A percentile compares a stretch with the other conserved stretches of the same genome.
Evolutionary conservation across 2,888 invertebrate genomes (phyloP).

Genomic region (Neoaliturus tenellus): DNA sequence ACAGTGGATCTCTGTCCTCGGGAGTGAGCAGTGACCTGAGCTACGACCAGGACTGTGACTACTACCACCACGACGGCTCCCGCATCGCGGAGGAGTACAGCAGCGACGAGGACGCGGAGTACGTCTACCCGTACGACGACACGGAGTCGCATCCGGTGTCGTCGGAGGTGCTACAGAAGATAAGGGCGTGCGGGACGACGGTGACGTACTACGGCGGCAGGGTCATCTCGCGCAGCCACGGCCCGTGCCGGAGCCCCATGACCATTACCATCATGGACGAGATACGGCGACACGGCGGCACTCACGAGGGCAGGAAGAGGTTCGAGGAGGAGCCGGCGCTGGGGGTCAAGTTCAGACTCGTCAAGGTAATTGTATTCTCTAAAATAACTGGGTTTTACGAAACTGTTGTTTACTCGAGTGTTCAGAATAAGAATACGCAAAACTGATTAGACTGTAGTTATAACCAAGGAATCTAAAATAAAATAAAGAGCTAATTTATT

Average conservation of each 20-base stretch:
- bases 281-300: slow-evolving; percentile 73
- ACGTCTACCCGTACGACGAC: slow-evolving; percentile 62
- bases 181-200: slow-evolving; percentile 92
- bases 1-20: slow-evolving; percentile 69
- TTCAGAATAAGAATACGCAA: too few relatives aligned
- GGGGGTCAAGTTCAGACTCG: slow-evolving; percentile 86
- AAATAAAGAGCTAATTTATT: too few relatives aligned
- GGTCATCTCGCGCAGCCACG: slow-evolving; percentile 80
- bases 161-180: slow-evolving; percentile 87
- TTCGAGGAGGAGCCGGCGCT: slow-evolving; percentile 59
- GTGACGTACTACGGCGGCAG: slow-evolving; percentile 93
- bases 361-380: slow-evolving; percentile 79
- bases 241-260: slow-evolving; percentile 79
- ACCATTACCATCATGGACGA: slow-evolving; percentile 86
- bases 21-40: slow-evolving; percentile 69
- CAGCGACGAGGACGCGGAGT: slow-evolving; percentile 68
- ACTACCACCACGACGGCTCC: slow-evolving; percentile 44
- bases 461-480: too few relatives aligned
- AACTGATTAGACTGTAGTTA: too few relatives aligned
- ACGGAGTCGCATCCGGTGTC: slow-evolving; percentile 71
- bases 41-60: slow-evolving; percentile 65
- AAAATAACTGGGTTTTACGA: too few relatives aligned
- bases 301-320: slow-evolving; percentile 34
- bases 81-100: slow-evolving; percentile 71
- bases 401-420: too few relatives aligned